Evolutionary conservation across 2,797 vertebrate species (phyloP).

Genomic region (Mus caroli): DNA sequence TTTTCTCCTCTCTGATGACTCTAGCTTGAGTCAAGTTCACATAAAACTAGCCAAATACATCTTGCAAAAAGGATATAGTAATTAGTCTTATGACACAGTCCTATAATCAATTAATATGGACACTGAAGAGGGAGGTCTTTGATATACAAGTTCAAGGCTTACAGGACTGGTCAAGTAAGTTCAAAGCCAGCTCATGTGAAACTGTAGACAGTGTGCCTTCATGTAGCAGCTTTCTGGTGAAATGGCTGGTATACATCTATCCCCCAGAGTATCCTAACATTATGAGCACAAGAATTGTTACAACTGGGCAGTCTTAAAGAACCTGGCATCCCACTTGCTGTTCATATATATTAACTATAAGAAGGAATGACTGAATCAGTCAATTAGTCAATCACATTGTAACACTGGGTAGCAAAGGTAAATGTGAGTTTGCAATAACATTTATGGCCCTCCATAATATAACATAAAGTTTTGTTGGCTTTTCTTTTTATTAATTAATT

Average conservation of each 20-base stretch:
- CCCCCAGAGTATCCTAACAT: neutral
- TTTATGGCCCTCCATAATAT: neutral
- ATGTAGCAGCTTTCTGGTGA: neutral
- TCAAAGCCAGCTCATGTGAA: neutral
- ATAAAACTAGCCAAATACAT: neutral
- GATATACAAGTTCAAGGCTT: neutral
- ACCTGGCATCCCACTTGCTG: neutral
- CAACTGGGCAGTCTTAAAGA: neutral
- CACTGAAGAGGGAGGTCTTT: neutral
- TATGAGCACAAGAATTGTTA: neutral
- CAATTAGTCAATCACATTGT: neutral
- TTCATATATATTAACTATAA: neutral
- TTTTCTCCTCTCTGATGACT: neutral
- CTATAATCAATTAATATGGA: neutral
- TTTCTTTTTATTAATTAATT: neutral
- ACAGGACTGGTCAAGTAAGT: neutral
- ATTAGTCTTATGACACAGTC: neutral
- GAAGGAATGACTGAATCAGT: neutral
- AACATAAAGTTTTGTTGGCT: neutral
- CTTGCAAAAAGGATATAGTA: neutral
- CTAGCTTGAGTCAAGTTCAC: neutral
- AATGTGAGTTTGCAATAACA: neutral
- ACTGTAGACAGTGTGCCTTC: neutral
- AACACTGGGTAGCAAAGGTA: neutral
- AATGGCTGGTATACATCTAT: neutral